phyloP scores from a whole-genome alignment of 2,113 vertebrate species.

The Podarcis muralis region DNA sequence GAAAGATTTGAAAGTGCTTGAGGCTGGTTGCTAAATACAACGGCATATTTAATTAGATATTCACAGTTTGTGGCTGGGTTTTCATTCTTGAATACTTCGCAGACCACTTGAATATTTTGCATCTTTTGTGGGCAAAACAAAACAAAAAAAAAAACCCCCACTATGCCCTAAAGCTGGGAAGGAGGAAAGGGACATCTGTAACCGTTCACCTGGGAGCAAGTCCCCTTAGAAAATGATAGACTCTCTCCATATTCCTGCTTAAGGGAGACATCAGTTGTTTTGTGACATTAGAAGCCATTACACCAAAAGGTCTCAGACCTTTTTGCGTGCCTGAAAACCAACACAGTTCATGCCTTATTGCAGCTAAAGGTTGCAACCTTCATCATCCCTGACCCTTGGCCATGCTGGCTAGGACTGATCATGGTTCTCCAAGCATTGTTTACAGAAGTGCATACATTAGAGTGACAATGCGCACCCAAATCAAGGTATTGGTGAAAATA shows the following conservation, averaged over 20 bases:
- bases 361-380: too few relatives aligned
- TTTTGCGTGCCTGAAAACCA: background rate
- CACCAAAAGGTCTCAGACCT: background rate
- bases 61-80: slow-evolving; percentile 9
- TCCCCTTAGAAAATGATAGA: background rate
- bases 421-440: too few relatives aligned
- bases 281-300: background rate
- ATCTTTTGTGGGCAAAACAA: slow-evolving; percentile 42
- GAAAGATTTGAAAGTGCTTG: slow-evolving; percentile 46
- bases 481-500: too few relatives aligned
- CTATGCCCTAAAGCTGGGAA: background rate
- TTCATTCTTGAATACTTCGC: background rate
- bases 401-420: too few relatives aligned
- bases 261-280: background rate
- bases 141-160: too few relatives aligned
- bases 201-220: background rate
- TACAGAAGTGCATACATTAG: too few relatives aligned
- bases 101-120: slow-evolving; percentile 35
- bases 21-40: slow-evolving; percentile 33
- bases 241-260: background rate
- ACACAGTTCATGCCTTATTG: background rate
- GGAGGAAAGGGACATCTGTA: background rate
- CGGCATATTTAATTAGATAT: slow-evolving; percentile 53
- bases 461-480: too few relatives aligned
- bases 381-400: too few relatives aligned